These are phyloP conservation scores for Crenichthys baileyi DNA, from an alignment of 2,797 vertebrate species.

Conservation along the genomic window DNA sequence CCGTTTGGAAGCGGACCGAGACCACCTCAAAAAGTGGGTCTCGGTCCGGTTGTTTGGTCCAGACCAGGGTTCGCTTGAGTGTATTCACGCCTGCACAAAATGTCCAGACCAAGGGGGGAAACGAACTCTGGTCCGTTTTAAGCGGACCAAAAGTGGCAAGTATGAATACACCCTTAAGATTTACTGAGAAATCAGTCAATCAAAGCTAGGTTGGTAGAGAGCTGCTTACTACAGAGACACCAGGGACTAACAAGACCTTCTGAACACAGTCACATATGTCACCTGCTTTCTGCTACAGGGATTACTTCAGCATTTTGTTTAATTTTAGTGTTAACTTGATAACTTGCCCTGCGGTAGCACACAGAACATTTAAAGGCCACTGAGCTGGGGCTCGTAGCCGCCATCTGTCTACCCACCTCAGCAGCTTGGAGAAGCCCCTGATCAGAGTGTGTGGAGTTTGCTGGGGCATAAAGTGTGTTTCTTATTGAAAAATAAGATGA, in stretches of 20 bases:
- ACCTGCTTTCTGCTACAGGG: not conserved
- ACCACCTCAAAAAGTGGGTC: no score
- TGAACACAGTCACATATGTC: not conserved
- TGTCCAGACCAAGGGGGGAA: no score
- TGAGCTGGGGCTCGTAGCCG: not conserved
- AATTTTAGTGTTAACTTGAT: not conserved
- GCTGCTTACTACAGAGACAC: not conserved
- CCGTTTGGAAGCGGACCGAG: no score
- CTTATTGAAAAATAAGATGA: no score
- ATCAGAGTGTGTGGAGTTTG: not conserved
- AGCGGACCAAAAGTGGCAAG: no score
- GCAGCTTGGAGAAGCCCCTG: not conserved
- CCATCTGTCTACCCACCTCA: not conserved
- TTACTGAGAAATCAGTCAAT: not conserved
- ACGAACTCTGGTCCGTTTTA: no score
- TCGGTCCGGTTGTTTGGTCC: no score
- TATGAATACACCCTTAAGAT: no score
- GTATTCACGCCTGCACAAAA: no score
- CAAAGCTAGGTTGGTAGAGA: not conserved
- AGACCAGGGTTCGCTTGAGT: no score
- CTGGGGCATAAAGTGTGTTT: not conserved
- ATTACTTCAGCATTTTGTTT: not conserved
- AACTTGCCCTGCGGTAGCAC: not conserved
- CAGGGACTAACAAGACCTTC: not conserved
- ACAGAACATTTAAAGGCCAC: not conserved